These are phyloP conservation scores for Octopus bimaculoides DNA, from an alignment of 1,140 invertebrate genomes.

Conservation along the genomic window DNA sequence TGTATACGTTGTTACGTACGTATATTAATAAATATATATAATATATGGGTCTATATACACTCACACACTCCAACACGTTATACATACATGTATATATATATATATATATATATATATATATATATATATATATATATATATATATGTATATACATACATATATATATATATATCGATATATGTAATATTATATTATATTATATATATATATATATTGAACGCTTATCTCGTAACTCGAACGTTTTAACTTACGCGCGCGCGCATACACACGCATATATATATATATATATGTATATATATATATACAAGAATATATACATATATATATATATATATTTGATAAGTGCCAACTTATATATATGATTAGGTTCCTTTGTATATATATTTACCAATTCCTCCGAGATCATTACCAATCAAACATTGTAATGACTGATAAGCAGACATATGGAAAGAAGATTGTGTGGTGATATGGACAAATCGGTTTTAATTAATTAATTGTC, in stretches of 20 bases:
- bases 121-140: conserved; percentile 1
- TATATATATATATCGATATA: not conserved
- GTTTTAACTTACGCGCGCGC: not conserved
- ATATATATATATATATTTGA: no score
- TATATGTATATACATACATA: not conserved
- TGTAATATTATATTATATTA: not conserved
- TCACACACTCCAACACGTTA: not conserved
- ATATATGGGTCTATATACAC: not conserved
- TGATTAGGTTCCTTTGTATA: no score
- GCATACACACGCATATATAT: conserved; percentile 3
- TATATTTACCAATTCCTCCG: no score
- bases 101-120: not conserved
- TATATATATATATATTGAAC: not conserved
- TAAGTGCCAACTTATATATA: no score
- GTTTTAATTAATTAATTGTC: no score
- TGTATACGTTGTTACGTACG: not conserved
- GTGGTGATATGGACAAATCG: no score
- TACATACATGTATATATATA: not conserved
- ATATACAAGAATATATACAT: conserved; percentile 12
- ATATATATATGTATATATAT: conserved; percentile 19
- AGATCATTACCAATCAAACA: no score
- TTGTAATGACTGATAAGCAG: no score
- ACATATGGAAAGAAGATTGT: no score
- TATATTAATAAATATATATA: not conserved
- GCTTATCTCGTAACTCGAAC: not conserved